Conservation (phyloP, 2,888 invertebrate genomes). For the Spatulosminthurus flaviceps region DNA sequence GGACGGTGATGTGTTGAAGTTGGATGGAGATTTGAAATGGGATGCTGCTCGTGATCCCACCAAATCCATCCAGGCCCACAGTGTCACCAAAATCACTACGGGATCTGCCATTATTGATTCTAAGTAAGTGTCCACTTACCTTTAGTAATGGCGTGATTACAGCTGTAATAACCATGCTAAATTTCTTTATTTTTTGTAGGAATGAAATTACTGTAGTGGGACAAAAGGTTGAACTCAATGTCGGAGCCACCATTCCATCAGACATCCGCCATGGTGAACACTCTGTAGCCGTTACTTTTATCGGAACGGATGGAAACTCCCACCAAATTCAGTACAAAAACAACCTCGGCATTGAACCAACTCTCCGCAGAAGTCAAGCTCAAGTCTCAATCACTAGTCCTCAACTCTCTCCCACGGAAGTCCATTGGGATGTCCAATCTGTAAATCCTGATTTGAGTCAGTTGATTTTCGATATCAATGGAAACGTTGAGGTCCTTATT, state of each 20-base stretch:
- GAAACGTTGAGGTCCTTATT: not conserved
- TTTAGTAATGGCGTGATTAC: not conserved
- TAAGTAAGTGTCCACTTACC: slow-evolving; percentile 25
- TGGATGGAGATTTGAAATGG: slow-evolving; percentile 38
- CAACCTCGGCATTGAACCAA: not conserved
- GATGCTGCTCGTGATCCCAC: slow-evolving; percentile 32
- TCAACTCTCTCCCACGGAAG: not conserved
- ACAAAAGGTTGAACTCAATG: slow-evolving; percentile 31
- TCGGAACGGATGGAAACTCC: not conserved
- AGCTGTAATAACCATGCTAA: not conserved
- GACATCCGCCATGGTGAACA: slow-evolving; percentile 33
- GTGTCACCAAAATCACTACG: slow-evolving; percentile 28
- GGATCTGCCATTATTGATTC: slow-evolving; percentile 37
- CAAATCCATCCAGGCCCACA: slow-evolving; percentile 1
- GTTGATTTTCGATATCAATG: slow-evolving; percentile 27
- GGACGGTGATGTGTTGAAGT: slow-evolving; percentile 16
- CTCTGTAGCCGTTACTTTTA: not conserved
- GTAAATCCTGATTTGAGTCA: slow-evolving; percentile 29
- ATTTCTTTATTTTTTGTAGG: slow-evolving; percentile 19
- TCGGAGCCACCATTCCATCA: slow-evolving; percentile 31
- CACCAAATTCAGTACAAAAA: slow-evolving; percentile 38
- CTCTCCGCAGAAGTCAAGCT: slow-evolving; percentile 4
- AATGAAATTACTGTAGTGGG: slow-evolving; percentile 39
- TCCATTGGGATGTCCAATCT: slow-evolving; percentile 29
- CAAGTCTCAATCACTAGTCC: slow-evolving; percentile 13